Base-by-base conservation (phyloP, 1,140 invertebrate genomes). In the Drosophila paulistorum region DNA sequence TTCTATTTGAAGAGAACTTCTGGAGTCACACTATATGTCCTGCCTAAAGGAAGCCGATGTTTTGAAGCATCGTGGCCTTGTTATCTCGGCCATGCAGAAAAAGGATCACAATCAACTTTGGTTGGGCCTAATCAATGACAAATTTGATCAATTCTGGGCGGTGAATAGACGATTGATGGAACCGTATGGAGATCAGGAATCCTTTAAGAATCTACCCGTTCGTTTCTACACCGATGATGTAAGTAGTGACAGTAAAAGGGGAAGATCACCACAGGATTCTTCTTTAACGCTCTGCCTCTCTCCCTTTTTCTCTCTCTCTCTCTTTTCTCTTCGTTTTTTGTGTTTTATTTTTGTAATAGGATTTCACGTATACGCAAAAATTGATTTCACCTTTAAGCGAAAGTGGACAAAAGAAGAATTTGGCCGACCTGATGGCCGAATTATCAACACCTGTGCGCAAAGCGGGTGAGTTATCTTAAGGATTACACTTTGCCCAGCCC, bases 61-160 rank as follows among this genome's bases (percentile, higher is more conserved):
- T 4, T 92, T 99, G 1, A 99, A 99, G 93, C 98, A 99, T 91
- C 94, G 96, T 81, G 95, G 96, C 5, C 96, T 97, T 92, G 95
- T 99, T 10, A 96, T 99, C 55, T 97, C 97, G 35, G 95, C 94
- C 72, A 99, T 99, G 98, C 98, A 98, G 86, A 98, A 98, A 89
- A 98, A 98, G 92, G 98, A 99, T 90, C 98, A 99, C 90, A 98
- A 97, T 92, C 98, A 99, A 81, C 93, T 99, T 6, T 99, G 98
- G 98, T 94, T 96, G 45, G 98, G 98, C 26, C 92, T 99, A 69
- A 94, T 96, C 90, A 98, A 99, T 94, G 98, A 99, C 91, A 99
- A 98, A 93, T 99, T 99, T 93, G 98, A 99, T 92, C 98, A 99
- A 92, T 99, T 99, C 93, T 99, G 99, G 98, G 95, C 97, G 6